A percentile compares a stretch with the other conserved stretches of the same genome.
These are phyloP conservation scores for Sinocyclocheilus maitianheensis DNA, from an alignment of 2,113 vertebrate genomes.

Conservation along the genomic window DNA sequence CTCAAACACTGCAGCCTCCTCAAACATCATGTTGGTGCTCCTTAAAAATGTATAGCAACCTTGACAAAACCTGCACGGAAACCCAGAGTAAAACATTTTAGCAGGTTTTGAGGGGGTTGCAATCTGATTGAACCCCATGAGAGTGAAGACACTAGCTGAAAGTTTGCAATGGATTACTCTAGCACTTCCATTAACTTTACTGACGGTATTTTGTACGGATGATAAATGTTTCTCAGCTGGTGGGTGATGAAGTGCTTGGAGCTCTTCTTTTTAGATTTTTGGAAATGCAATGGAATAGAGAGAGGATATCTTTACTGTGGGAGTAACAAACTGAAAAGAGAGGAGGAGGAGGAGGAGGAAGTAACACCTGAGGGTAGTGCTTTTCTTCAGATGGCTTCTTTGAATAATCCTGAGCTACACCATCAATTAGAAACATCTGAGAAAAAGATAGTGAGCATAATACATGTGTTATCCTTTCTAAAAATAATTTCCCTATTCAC, in stretches of 20 bases:
- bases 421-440: too few species aligned
- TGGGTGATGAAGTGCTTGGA: slow-evolving; percentile 4
- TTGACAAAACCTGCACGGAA: slow-evolving; percentile 25
- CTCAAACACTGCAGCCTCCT: background rate
- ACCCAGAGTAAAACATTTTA: background rate
- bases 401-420: background rate
- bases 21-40: background rate
- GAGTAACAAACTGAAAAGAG: background rate
- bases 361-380: background rate
- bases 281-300: background rate
- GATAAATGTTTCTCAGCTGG: slow-evolving; percentile 31
- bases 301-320: background rate
- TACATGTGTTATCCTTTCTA: background rate
- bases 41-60: background rate
- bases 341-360: background rate
- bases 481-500: background rate
- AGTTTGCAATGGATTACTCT: background rate
- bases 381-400: slow-evolving; percentile 6
- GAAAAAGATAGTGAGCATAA: too few species aligned
- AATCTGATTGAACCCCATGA: slow-evolving; percentile 15
- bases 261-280: background rate
- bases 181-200: slow-evolving; percentile 27
- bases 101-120: background rate
- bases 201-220: background rate
- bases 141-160: slow-evolving; percentile 5